phyloP scores from a whole-genome alignment of 2,888 invertebrate species.

The Megastigmus dorsalis region DNA sequence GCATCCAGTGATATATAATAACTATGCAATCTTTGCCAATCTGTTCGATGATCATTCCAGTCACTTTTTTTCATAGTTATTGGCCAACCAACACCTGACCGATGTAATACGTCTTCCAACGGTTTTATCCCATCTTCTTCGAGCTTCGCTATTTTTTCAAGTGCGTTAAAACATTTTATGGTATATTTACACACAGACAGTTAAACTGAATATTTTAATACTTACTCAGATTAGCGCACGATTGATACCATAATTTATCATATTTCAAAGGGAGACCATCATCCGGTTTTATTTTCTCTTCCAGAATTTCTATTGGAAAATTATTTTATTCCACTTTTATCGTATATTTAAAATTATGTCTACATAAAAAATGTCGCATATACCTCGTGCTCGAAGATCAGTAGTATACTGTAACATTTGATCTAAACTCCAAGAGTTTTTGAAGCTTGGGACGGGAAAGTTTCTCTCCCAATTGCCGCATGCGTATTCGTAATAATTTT shows the following conservation, averaged over 20 bases:
- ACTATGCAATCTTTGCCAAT: conserved; percentile 9
- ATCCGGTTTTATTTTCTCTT: conserved; percentile 34
- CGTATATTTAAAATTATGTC: too few relatives aligned
- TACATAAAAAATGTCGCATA: background rate
- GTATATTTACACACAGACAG: too few relatives aligned
- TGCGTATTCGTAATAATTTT: conserved; percentile 73
- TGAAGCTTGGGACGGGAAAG: background rate
- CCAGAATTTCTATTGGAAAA: conserved; percentile 41
- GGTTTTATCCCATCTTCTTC: conserved; percentile 79
- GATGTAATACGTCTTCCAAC: conserved; percentile 75
- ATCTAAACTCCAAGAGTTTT: background rate
- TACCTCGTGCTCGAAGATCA: conserved; percentile 2
- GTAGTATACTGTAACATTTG: background rate
- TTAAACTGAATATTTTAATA: too few relatives aligned
- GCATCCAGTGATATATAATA: background rate
- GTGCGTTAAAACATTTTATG: background rate
- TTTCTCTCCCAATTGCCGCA: conserved; percentile 63
- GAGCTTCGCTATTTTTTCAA: conserved; percentile 62
- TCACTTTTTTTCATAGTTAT: conserved; percentile 36
- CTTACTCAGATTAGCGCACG: conserved; percentile 51
- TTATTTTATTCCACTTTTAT: too few relatives aligned
- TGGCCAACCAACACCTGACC: conserved; percentile 55
- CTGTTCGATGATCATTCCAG: conserved; percentile 61
- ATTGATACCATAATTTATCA: conserved; percentile 46
- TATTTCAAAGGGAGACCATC: conserved; percentile 43